Evolutionary conservation across 1,140 invertebrate genomes (phyloP).

Genomic region (Diabrotica undecimpunctata): DNA sequence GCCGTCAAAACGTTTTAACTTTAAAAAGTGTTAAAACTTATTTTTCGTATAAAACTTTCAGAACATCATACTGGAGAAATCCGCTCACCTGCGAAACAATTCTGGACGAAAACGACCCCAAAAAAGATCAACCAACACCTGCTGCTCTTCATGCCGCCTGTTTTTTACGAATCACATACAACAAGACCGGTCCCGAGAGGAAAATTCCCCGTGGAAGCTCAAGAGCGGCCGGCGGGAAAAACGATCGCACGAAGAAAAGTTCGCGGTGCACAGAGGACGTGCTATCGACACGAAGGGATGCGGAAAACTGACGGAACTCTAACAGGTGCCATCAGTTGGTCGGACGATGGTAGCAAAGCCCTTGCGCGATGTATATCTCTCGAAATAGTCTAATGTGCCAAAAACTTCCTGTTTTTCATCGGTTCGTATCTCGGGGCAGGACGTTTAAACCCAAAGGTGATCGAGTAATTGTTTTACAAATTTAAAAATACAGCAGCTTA

Average conservation of each 20-base stretch:
- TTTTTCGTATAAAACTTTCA: background rate
- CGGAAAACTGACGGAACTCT: slow-evolving; percentile 26
- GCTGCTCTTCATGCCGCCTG: slow-evolving; percentile 1
- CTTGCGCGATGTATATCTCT: slow-evolving; percentile 2
- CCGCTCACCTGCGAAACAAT: slow-evolving; percentile 15
- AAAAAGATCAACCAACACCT: slow-evolving; percentile 10
- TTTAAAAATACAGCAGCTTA: too few relatives aligned
- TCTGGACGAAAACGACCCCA: slow-evolving; percentile 4
- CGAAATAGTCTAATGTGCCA: too few relatives aligned
- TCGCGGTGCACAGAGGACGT: background rate
- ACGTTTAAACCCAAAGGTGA: too few relatives aligned
- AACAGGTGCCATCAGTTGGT: slow-evolving; percentile 21
- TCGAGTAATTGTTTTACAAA: too few relatives aligned
- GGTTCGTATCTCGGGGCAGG: too few relatives aligned
- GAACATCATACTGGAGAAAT: background rate
- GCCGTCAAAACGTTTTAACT: too few relatives aligned
- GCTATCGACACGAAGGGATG: slow-evolving; percentile 12
- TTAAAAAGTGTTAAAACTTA: background rate
- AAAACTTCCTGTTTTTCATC: too few relatives aligned
- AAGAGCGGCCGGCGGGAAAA: background rate
- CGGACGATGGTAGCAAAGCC: slow-evolving; percentile 5
- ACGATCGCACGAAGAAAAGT: background rate
- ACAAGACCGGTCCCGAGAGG: background rate
- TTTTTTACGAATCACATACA: background rate
- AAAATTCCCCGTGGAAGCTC: background rate